Evolutionary conservation across 2,797 vertebrate genomes (phyloP).

Genomic region (Lithobates pipiens): DNA sequence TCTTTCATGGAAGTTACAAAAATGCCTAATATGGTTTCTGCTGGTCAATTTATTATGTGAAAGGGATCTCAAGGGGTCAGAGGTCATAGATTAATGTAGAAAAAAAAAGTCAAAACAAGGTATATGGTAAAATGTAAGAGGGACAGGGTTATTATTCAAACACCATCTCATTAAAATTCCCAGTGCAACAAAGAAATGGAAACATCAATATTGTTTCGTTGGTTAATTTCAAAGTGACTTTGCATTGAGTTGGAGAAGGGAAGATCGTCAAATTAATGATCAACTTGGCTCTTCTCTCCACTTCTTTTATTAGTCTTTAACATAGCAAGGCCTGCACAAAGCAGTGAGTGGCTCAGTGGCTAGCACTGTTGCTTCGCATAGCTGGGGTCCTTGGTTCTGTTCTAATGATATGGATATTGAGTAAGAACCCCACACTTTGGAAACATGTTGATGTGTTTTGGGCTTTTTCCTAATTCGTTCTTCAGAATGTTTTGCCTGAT

Average conservation of each 20-base stretch:
- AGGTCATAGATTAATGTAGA: conserved; percentile 20
- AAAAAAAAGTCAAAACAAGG: neutral
- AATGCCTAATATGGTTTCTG: conserved; percentile 18
- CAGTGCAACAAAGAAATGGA: neutral
- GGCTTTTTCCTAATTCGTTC: too few species aligned
- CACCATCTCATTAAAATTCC: neutral
- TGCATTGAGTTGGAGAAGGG: neutral
- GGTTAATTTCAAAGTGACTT: conserved; percentile 23
- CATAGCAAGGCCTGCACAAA: too few species aligned
- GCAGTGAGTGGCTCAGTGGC: too few species aligned
- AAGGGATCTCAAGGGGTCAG: conserved; percentile 3
- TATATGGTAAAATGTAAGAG: neutral
- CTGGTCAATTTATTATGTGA: conserved; percentile 33
- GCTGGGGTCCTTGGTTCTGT: too few species aligned
- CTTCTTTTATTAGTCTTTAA: too few species aligned
- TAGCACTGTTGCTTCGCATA: too few species aligned
- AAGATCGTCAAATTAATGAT: too few species aligned
- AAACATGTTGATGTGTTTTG: too few species aligned
- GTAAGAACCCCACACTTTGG: too few species aligned
- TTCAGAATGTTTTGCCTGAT: too few species aligned
- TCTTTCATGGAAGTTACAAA: conserved; percentile 38
- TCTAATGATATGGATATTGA: too few species aligned
- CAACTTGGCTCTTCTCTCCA: too few species aligned
- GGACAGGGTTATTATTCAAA: conserved; percentile 21
- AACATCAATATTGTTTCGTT: neutral